These are phyloP conservation scores for Morpho achilles DNA, from an alignment of 2,888 invertebrate species.

Conservation along the genomic window DNA sequence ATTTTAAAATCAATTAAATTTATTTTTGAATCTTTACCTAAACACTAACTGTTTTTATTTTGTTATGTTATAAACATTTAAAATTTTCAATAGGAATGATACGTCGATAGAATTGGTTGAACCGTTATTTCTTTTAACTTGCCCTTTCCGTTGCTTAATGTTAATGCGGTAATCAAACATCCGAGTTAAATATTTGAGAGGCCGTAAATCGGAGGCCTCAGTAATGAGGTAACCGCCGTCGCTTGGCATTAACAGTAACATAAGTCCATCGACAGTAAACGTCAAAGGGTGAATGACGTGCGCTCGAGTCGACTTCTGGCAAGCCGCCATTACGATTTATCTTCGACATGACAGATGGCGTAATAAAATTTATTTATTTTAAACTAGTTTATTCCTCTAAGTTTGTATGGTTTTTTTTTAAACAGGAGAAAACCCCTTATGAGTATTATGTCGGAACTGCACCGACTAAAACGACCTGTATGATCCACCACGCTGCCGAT, in stretches of 20 bases:
- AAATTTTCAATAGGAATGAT: background rate
- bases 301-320: constrained; percentile 53
- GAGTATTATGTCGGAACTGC: no score
- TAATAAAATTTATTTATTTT: constrained; percentile 74
- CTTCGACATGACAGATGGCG: constrained; percentile 71
- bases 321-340: constrained; percentile 62
- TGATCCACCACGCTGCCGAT: no score
- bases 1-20: no score
- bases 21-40: no score
- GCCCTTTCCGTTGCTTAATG: constrained; percentile 21
- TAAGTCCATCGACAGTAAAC: constrained; percentile 64
- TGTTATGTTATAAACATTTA: background rate
- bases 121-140: constrained; percentile 3
- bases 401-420: no score
- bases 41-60: background rate
- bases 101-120: background rate
- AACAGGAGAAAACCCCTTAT: no score
- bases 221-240: constrained; percentile 63
- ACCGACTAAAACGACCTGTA: no score
- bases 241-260: constrained; percentile 59
- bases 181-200: constrained; percentile 46
- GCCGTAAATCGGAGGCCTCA: constrained; percentile 53
- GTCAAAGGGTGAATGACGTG: constrained; percentile 57
- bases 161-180: constrained; percentile 36
- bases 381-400: constrained; percentile 39